A percentile compares a stretch with the other conserved stretches of the same genome.
phyloP scores from a whole-genome alignment of 2,797 vertebrate genomes.

The Gymnoscopelus microlampas region DNA sequence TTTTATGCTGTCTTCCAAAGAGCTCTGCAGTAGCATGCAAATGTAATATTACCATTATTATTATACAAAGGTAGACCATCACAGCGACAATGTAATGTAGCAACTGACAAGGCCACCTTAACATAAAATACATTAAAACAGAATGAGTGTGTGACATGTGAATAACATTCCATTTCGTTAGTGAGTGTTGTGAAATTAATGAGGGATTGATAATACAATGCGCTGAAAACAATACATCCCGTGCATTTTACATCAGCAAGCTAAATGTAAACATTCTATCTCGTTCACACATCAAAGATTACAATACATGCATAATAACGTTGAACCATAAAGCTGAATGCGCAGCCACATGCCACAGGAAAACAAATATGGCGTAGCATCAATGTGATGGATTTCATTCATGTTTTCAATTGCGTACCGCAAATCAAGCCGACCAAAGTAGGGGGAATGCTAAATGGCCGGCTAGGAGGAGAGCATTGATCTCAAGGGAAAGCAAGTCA shows the following conservation, averaged over 20 bases:
- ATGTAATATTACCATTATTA: background rate
- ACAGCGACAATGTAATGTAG: background rate
- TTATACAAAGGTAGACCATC: conserved; percentile 14
- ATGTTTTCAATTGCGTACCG: background rate
- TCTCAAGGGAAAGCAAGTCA: background rate
- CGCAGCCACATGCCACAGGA: background rate
- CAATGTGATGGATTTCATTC: no score
- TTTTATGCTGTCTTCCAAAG: conserved; percentile 8
- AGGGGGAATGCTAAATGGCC: background rate
- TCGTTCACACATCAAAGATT: background rate
- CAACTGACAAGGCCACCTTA: background rate
- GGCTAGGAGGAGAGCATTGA: background rate
- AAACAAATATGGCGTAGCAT: background rate
- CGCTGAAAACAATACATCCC: conserved; percentile 12
- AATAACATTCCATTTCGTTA: background rate
- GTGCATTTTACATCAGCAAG: background rate
- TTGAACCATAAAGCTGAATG: background rate
- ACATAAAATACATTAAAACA: background rate
- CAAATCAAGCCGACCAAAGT: background rate
- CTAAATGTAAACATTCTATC: background rate
- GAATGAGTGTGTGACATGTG: background rate
- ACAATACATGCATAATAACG: background rate
- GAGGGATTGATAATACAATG: background rate
- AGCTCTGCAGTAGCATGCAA: conserved; percentile 5
- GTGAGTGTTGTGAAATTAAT: background rate